Evolutionary conservation across 2,888 invertebrate genomes (phyloP), one percentile per base, ranked within the genome.

Genomic region (Drosophila phalerata): DNA sequence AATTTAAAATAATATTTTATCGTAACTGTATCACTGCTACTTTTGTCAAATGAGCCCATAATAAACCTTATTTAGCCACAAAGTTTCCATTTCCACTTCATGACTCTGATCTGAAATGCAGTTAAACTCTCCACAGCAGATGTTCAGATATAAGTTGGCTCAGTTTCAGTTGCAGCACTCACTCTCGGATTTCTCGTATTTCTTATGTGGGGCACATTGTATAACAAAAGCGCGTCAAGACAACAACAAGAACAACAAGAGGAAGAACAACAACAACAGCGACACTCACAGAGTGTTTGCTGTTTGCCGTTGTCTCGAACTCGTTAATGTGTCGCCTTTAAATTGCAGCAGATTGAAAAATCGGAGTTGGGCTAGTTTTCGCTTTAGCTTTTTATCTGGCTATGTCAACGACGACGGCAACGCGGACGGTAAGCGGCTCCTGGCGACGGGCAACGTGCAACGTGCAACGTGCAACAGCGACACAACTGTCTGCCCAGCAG

Each of bases 291-390:
- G 64, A 47, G 28, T 34, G n/a, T 61, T 56, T 17, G 30, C 30
- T 63, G 11, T 47, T 38, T 47, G 55, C 30, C 63, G 55, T 58
- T 71, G 74, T 64, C 69, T 69, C 28, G 49, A 71, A 52, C 69
- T 82, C 85, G 87, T 84, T 84, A 84, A 84, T 85, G 85, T 84
- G 85, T 84, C 84, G 85, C 85, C 87, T 87, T 68, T 81, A 82
- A 87, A 81, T 84, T 84, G 87, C 78, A 66, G 66, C 68, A 73
- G 69, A 70, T 68, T 84, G 81, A 81, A 81, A 84, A 73, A 76
- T 80, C 78, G 82, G 66, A 78, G 78, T 56, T 84, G 84, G 76
- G 78, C 84, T 81, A 84, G 78, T 79, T 86, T 86, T 84, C 75
- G 83, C 80, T 73, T 70, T 68, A 56, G 66, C 68, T 74, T 78